Percentiles rank a stretch among this genome's conserved stretches.
Conservation (phyloP, 2,888 invertebrate genomes). For the Caenorhabditis drosophilae region DNA sequence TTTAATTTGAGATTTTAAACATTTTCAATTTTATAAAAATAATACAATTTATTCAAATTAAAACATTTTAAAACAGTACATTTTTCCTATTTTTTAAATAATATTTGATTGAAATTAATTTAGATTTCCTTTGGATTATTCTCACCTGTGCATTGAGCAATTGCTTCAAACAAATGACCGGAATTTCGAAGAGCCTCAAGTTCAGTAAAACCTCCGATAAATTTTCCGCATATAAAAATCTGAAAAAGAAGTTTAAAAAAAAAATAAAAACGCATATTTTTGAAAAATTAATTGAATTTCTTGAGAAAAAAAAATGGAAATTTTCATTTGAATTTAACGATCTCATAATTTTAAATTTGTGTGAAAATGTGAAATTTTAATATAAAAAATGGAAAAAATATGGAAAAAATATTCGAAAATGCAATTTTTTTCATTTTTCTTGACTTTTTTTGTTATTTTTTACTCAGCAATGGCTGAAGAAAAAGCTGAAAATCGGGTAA, state of each 20-base stretch:
- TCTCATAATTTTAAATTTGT: no score
- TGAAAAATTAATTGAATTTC: not conserved
- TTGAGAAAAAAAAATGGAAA: no score
- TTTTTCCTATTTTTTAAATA: no score
- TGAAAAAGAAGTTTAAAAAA: slow-evolving; percentile 11
- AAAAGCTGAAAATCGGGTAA: no score
- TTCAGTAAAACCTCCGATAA: slow-evolving; percentile 61
- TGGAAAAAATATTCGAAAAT: not conserved
- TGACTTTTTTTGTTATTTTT: no score
- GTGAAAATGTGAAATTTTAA: no score
- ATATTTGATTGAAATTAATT: no score
- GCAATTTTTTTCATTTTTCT: not conserved
- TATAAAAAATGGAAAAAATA: not conserved
- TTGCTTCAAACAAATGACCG: slow-evolving; percentile 46
- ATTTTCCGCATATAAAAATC: slow-evolving; percentile 57
- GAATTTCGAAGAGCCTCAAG: slow-evolving; percentile 53
- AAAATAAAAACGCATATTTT: not conserved
- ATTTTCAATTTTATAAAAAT: no score
- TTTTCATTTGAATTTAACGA: no score
- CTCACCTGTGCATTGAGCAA: slow-evolving; percentile 53
- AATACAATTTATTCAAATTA: no score
- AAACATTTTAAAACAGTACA: no score
- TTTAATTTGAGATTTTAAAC: slow-evolving; percentile 17
- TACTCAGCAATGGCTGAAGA: no score
- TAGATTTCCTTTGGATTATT: slow-evolving; percentile 15